Percentiles rank a stretch among this genome's conserved stretches.
phyloP scores from a whole-genome alignment of 2,113 vertebrate species.

The Peromyscus californicus region DNA sequence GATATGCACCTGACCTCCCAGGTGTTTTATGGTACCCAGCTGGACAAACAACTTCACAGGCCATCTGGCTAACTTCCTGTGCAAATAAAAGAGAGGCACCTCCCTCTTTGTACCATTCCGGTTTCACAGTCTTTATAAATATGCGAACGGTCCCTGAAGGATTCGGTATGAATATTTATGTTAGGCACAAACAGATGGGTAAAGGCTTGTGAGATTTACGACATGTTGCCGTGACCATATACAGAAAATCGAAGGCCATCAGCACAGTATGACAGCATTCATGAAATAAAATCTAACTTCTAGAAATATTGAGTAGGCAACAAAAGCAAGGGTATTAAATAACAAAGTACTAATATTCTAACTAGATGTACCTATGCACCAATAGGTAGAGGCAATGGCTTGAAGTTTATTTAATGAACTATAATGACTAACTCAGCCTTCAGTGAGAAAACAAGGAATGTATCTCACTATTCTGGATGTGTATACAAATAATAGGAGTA shows the following conservation, averaged over 20 bases:
- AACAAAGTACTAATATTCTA: not conserved
- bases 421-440: not conserved
- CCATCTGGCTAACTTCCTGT: conserved; percentile 30
- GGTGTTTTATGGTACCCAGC: not conserved
- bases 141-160: not conserved
- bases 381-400: too few species aligned
- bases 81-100: not conserved
- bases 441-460: not conserved
- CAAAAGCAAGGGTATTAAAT: not conserved
- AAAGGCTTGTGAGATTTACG: not conserved
- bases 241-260: not conserved
- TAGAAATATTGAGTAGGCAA: not conserved
- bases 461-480: not conserved
- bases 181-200: not conserved
- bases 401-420: not conserved
- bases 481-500: not conserved
- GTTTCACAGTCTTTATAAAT: not conserved
- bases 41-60: conserved; percentile 30
- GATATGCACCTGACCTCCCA: not conserved
- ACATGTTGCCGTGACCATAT: not conserved
- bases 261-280: not conserved
- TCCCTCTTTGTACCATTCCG: not conserved
- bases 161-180: not conserved
- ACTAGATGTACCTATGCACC: not conserved
- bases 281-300: not conserved